Evolutionary conservation across 2,888 invertebrate species (phyloP).

Genomic region (Pammene aurita): DNA sequence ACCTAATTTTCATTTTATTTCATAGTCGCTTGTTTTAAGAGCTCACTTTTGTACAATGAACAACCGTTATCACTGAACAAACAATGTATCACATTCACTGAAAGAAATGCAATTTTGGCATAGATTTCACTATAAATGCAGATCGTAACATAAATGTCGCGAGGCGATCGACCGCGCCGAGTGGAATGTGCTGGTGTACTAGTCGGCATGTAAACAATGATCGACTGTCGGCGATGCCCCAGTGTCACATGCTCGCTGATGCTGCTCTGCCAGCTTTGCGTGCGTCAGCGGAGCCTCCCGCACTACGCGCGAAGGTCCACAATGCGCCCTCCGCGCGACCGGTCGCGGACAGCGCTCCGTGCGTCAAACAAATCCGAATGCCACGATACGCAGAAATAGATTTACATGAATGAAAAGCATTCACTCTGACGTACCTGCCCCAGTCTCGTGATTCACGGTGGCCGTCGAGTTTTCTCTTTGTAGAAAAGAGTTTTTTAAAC

Average conservation of each 20-base stretch:
- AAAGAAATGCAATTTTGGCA: slow-evolving; percentile 65
- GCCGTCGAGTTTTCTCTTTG: slow-evolving; percentile 82
- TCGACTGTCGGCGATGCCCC: slow-evolving; percentile 64
- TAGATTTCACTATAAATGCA: slow-evolving; percentile 74
- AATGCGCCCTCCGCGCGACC: slow-evolving; percentile 50
- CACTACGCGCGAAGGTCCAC: slow-evolving; percentile 53
- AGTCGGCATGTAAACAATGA: slow-evolving; percentile 72
- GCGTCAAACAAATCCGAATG: slow-evolving; percentile 64
- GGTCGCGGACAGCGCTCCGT: slow-evolving; percentile 52
- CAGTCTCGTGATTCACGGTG: slow-evolving; percentile 71
- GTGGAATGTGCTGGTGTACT: slow-evolving; percentile 81
- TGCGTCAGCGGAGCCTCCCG: slow-evolving; percentile 60
- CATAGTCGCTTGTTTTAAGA: slow-evolving; percentile 68
- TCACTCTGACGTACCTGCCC: slow-evolving; percentile 76
- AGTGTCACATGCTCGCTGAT: slow-evolving; percentile 50
- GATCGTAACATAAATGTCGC: slow-evolving; percentile 58
- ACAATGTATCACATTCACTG: slow-evolving; percentile 60
- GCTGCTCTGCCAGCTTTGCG: slow-evolving; percentile 57
- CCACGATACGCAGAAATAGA: slow-evolving; percentile 65
- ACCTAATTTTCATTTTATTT: slow-evolving; percentile 83
- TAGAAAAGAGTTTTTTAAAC: slow-evolving; percentile 88
- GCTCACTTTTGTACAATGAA: slow-evolving; percentile 66
- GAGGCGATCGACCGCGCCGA: slow-evolving; percentile 58
- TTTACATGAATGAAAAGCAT: slow-evolving; percentile 67
- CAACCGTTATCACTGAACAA: slow-evolving; percentile 49